Evolutionary conservation across 1,140 invertebrate species (phyloP).

Genomic region (Globodera ellingtonae): DNA sequence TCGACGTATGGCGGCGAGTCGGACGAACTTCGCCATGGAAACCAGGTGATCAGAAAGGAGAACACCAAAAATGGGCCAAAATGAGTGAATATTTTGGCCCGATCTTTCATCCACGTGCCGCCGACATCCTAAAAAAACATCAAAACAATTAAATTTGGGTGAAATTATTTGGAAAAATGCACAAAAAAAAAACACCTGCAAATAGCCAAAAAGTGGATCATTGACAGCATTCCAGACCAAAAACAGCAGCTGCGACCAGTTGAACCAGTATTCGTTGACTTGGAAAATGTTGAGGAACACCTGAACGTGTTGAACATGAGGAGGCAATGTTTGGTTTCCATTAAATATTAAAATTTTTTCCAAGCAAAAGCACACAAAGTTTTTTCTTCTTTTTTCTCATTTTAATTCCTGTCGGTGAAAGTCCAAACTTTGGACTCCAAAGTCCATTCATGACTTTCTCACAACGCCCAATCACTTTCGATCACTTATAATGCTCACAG

Average conservation of each 20-base stretch:
- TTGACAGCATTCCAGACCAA: conserved; percentile 69
- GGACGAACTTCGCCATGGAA: conserved; percentile 63
- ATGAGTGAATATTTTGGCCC: conserved; percentile 65
- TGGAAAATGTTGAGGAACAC: conserved; percentile 67
- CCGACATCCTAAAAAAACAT: conserved; percentile 45
- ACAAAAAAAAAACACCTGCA: conserved; percentile 51
- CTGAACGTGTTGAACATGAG: conserved; percentile 51
- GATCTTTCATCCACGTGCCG: conserved; percentile 63
- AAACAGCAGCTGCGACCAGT: conserved; percentile 66
- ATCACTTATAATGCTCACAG: too few relatives aligned
- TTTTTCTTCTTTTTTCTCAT: too few relatives aligned
- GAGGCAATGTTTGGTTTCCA: neutral
- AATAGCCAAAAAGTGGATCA: conserved; percentile 68
- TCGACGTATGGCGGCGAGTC: conserved; percentile 51
- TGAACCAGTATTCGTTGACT: conserved; percentile 68
- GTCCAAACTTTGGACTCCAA: too few relatives aligned
- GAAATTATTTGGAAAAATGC: conserved; percentile 34
- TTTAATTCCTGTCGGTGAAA: too few relatives aligned
- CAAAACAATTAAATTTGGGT: neutral
- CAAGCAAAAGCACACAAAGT: too few relatives aligned
- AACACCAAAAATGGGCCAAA: conserved; percentile 66
- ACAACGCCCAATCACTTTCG: too few relatives aligned
- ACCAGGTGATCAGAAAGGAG: conserved; percentile 67
- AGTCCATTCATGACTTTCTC: too few relatives aligned
- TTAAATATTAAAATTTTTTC: too few relatives aligned